These are phyloP conservation scores for Lochmaea crataegi DNA, from an alignment of 2,888 invertebrate genomes.

Conservation along the genomic window DNA sequence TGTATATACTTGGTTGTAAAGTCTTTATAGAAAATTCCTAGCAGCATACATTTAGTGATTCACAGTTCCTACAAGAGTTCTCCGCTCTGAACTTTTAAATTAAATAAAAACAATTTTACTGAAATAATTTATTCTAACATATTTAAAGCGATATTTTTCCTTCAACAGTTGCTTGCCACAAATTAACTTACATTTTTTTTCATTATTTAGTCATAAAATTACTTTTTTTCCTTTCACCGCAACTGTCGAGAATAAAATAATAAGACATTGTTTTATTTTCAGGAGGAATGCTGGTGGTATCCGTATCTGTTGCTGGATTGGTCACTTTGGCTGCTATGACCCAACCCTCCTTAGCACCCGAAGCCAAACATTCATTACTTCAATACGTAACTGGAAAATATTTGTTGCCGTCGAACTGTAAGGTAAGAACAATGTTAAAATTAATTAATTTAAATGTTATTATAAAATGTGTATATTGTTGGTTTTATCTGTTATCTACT, in stretches of 20 bases:
- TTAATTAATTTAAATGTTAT: constrained; percentile 15
- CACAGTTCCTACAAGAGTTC: too few relatives aligned
- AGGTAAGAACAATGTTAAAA: constrained; percentile 55
- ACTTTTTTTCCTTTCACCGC: too few relatives aligned
- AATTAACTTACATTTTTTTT: background rate
- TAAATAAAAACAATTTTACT: background rate
- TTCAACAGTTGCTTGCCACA: background rate
- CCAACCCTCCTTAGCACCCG: constrained; percentile 89
- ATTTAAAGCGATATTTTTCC: background rate
- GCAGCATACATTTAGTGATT: too few relatives aligned
- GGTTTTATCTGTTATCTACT: too few relatives aligned
- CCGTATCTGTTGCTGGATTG: constrained; percentile 88
- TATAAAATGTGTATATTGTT: too few relatives aligned
- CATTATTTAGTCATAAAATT: too few relatives aligned
- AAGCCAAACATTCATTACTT: constrained; percentile 88
- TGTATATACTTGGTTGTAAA: too few relatives aligned
- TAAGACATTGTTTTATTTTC: constrained; percentile 43
- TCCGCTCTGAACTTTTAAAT: too few relatives aligned
- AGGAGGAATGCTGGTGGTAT: constrained; percentile 92
- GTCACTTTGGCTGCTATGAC: constrained; percentile 93
- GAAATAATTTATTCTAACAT: background rate
- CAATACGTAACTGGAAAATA: constrained; percentile 95
- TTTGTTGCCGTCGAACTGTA: constrained; percentile 87
- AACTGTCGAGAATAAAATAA: too few relatives aligned
- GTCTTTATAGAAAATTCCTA: too few relatives aligned